These are phyloP conservation scores for Erythrocercus mccallii DNA, from an alignment of 2,113 vertebrate species.

Conservation along the genomic window DNA sequence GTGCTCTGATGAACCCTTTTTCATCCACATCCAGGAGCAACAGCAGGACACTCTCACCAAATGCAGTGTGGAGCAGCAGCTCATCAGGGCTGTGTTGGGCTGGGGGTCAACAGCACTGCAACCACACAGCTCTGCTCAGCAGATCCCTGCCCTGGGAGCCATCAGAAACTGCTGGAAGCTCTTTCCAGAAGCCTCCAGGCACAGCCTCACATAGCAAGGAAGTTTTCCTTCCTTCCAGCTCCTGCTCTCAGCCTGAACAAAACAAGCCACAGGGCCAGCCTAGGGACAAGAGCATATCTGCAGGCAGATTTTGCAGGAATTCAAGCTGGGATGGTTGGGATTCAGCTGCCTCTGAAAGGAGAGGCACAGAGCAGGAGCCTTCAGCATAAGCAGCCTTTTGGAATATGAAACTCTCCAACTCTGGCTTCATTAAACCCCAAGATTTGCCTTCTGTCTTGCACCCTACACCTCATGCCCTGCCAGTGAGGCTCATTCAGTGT, in stretches of 20 bases:
- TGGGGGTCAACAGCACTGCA: background rate
- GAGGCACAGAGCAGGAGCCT: background rate
- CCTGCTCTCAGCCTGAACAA: background rate
- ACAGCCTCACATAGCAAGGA: background rate
- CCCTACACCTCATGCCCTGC: background rate
- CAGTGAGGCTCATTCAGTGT: rapidly evolving
- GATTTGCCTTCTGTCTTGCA: background rate
- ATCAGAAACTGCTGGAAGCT: background rate
- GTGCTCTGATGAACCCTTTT: background rate
- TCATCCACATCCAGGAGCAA: rapidly evolving
- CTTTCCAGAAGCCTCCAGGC: background rate
- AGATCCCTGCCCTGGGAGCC: background rate
- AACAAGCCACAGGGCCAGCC: background rate
- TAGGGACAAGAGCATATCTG: background rate
- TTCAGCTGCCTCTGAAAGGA: background rate
- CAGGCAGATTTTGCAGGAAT: background rate
- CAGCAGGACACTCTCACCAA: background rate
- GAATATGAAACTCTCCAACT: background rate
- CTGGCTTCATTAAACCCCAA: background rate
- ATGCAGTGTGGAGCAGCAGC: background rate
- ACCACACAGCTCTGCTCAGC: background rate
- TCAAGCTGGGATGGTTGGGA: background rate
- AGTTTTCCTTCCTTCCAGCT: background rate
- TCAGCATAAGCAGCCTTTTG: background rate
- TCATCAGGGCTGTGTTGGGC: background rate